These are phyloP conservation scores for Archips xylosteana DNA, from an alignment of 2,888 invertebrate species.

Conservation along the genomic window DNA sequence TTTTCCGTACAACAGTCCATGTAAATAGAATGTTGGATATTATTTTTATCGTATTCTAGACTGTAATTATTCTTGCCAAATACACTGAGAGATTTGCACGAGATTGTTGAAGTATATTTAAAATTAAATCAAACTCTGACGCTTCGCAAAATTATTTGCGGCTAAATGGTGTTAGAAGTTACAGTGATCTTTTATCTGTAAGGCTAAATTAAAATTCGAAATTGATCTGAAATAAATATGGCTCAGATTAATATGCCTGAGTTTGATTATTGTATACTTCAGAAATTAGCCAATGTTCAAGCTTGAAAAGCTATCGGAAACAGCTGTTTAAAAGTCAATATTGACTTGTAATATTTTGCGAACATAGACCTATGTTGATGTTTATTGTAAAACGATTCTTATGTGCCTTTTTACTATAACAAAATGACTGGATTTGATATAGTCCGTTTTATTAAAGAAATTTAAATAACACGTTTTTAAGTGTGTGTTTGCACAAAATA, in stretches of 20 bases:
- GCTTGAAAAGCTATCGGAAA: constrained; percentile 28
- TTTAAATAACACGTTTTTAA: constrained; percentile 69
- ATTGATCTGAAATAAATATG: constrained; percentile 14
- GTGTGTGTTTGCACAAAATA: constrained; percentile 81
- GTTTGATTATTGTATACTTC: constrained; percentile 14
- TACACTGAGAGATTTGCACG: constrained; percentile 29
- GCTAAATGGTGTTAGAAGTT: constrained; percentile 61
- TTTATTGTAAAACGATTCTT: constrained; percentile 80
- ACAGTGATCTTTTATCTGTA: constrained; percentile 44
- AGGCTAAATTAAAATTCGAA: constrained; percentile 9
- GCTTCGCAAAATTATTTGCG: constrained; percentile 67
- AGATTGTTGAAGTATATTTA: constrained; percentile 31
- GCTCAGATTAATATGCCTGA: constrained; percentile 3
- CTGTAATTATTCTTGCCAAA: constrained; percentile 41
- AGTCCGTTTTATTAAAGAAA: constrained; percentile 68
- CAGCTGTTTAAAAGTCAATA: constrained; percentile 42
- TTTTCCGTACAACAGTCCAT: constrained; percentile 11
- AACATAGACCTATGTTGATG: constrained; percentile 45
- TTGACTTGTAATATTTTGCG: constrained; percentile 64
- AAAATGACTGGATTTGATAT: constrained; percentile 80
- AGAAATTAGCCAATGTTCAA: constrained; percentile 23
- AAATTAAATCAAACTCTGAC: constrained; percentile 55
- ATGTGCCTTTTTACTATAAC: constrained; percentile 79
- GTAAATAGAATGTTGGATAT: constrained; percentile 10
- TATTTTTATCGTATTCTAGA: constrained; percentile 28